phyloP scores from a whole-genome alignment of 2,797 vertebrate genomes.

The Bradypus variegatus region DNA sequence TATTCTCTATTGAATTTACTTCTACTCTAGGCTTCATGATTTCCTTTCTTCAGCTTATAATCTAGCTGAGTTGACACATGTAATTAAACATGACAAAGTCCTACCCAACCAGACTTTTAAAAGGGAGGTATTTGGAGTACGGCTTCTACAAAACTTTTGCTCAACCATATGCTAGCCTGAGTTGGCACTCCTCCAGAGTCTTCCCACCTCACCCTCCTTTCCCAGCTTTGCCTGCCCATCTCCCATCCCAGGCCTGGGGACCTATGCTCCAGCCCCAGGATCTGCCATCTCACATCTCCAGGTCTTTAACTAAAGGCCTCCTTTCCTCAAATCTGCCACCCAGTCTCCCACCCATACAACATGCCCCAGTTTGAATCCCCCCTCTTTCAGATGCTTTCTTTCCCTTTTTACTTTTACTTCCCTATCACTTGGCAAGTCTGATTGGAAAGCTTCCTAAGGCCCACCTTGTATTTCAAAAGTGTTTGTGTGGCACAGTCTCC shows the following conservation, averaged over 20 bases:
- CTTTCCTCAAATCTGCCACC: background rate
- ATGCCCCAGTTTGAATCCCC: background rate
- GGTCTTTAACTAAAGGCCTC: background rate
- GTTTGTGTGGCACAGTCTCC: background rate
- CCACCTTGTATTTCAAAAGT: background rate
- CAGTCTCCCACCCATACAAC: background rate
- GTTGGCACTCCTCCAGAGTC: background rate
- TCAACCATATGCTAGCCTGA: no score
- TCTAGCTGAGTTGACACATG: no score
- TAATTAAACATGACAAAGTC: background rate
- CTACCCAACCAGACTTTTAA: background rate
- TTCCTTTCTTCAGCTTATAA: no score
- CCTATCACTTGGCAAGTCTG: no score
- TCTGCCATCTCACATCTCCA: background rate
- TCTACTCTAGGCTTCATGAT: no score
- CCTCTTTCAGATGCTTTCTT: background rate
- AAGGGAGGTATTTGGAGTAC: background rate
- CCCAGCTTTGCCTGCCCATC: background rate
- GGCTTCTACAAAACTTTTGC: background rate
- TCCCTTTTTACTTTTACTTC: background rate
- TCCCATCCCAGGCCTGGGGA: background rate
- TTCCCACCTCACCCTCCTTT: background rate
- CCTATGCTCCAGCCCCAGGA: background rate
- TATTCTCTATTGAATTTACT: no score
- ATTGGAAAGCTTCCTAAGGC: background rate